These are phyloP conservation scores for Drosophila insularis DNA, from an alignment of 1,140 invertebrate genomes.

Conservation along the genomic window DNA sequence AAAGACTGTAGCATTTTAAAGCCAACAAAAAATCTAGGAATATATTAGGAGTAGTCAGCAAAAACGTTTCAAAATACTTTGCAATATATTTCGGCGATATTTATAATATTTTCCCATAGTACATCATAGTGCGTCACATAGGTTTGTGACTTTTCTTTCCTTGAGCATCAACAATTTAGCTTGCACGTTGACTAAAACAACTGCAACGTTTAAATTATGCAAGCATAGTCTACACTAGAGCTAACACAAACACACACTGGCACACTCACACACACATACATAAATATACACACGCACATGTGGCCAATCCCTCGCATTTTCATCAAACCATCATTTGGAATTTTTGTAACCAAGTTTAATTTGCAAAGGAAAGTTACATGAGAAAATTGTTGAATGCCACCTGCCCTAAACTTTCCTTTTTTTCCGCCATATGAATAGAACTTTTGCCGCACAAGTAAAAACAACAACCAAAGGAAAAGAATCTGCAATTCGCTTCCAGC, in stretches of 20 bases:
- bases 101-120: slow-evolving; percentile 48
- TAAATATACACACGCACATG: neutral
- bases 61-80: too few species aligned
- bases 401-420: neutral
- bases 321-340: slow-evolving; percentile 44
- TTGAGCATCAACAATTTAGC: slow-evolving; percentile 34
- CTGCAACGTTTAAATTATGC: slow-evolving; percentile 72
- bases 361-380: slow-evolving; percentile 53
- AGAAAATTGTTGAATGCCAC: slow-evolving; percentile 59
- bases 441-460: slow-evolving; percentile 18
- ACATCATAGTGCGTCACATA: slow-evolving; percentile 24
- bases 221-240: slow-evolving; percentile 20
- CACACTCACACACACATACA: slow-evolving; percentile 15
- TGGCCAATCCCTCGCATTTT: slow-evolving; percentile 33
- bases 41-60: too few species aligned
- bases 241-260: neutral
- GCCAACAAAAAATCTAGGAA: too few species aligned
- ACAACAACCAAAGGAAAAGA: slow-evolving; percentile 9
- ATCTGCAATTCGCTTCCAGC: neutral
- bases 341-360: slow-evolving; percentile 46
- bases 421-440: neutral
- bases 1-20: too few species aligned
- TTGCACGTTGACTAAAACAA: slow-evolving; percentile 58
- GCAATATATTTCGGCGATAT: too few species aligned
- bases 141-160: neutral